Percentiles rank a stretch among this genome's conserved stretches.
Conservation (phyloP, 2,113 vertebrate species). For the Acrocephalus kingi region DNA sequence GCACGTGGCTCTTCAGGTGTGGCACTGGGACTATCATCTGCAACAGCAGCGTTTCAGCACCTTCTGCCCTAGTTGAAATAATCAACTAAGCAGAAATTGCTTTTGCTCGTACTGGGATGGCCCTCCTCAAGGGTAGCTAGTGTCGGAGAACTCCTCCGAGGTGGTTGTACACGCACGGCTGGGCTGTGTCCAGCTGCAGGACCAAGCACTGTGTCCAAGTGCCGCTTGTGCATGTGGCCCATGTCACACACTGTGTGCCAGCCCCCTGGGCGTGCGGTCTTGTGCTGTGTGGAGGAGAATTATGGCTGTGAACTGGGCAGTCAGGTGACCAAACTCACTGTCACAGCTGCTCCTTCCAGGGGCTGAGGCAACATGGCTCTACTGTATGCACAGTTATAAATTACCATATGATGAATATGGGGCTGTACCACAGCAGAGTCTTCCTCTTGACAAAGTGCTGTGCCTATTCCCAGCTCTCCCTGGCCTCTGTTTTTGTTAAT, state of each 20-base stretch:
- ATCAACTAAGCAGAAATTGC: neutral
- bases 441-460: slow-evolving; percentile 53
- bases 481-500: slow-evolving; percentile 69
- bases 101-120: neutral
- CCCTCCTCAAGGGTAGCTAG: accelerated
- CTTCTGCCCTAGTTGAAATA: too few relatives aligned
- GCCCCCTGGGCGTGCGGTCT: neutral
- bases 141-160: neutral
- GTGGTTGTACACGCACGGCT: accelerated
- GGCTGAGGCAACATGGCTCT: neutral
- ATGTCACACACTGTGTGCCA: accelerated
- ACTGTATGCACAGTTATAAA: neutral
- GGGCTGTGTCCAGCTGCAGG: neutral
- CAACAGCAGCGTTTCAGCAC: neutral
- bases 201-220: accelerated
- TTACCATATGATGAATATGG: slow-evolving; percentile 27
- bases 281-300: accelerated
- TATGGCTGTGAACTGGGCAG: neutral
- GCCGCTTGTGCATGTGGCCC: accelerated
- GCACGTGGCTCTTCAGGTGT: accelerated
- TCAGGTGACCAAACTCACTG: neutral
- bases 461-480: slow-evolving; percentile 16
- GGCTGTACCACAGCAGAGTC: neutral
- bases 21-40: neutral
- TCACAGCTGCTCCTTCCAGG: neutral